Percentiles rank a stretch among this genome's conserved stretches.
Evolutionary conservation across 2,113 vertebrate species (phyloP).

Genomic region (Nannobrachium achirus): DNA sequence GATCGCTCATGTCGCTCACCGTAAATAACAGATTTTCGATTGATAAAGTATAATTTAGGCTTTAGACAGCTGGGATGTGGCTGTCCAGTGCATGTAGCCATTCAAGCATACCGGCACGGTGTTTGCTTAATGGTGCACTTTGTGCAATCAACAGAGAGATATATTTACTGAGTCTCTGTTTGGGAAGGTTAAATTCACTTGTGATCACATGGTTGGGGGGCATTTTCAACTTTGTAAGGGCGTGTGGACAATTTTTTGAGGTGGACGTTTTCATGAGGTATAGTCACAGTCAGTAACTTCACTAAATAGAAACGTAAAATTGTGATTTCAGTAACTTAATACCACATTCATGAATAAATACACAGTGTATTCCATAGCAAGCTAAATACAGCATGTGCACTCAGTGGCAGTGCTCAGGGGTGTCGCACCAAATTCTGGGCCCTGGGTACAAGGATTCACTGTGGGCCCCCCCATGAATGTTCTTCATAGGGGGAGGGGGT

Average conservation of each 20-base stretch:
- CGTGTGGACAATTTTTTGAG: constrained; percentile 23
- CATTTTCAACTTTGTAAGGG: constrained; percentile 41
- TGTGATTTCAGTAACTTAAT: too few species aligned
- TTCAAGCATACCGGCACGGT: background rate
- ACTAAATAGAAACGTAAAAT: too few species aligned
- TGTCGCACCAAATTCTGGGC: too few species aligned
- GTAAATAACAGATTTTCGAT: too few species aligned
- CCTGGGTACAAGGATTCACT: too few species aligned
- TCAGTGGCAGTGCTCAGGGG: constrained; percentile 13
- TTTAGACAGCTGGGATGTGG: constrained; percentile 1
- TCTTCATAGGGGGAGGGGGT: too few species aligned
- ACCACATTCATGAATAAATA: background rate
- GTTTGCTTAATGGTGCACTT: background rate
- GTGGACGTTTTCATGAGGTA: too few species aligned
- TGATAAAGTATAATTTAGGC: background rate
- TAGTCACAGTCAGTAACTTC: too few species aligned
- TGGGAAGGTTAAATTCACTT: constrained; percentile 14
- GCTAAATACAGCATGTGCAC: background rate
- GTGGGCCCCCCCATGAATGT: too few species aligned
- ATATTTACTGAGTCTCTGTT: constrained; percentile 8
- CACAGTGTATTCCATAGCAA: background rate
- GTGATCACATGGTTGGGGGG: constrained; percentile 29
- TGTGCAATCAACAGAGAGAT: background rate
- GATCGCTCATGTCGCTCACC: too few species aligned
- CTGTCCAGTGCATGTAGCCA: background rate